Percentiles rank a stretch among this genome's conserved stretches.
phyloP scores from a whole-genome alignment of 2,113 vertebrate species.

The Paradoxurus hermaphroditus region DNA sequence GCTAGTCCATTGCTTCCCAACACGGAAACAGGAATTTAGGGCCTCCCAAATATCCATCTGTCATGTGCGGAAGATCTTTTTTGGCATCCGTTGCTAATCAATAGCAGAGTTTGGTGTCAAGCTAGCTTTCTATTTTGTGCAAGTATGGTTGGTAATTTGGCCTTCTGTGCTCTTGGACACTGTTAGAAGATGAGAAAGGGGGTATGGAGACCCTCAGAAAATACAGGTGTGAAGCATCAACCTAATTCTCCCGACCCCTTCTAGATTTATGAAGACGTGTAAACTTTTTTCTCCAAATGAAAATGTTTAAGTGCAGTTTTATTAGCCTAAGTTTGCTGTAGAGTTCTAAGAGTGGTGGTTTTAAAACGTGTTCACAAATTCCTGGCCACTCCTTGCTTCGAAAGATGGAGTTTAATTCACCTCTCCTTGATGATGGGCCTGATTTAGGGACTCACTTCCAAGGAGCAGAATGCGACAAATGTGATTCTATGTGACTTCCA shows the following conservation, averaged over 20 bases:
- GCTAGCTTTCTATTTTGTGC: background rate
- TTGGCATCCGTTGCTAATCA: background rate
- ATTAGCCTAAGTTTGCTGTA: background rate
- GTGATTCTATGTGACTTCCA: background rate
- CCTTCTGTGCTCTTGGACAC: background rate
- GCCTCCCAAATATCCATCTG: background rate
- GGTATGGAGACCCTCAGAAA: background rate
- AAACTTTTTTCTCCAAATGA: background rate
- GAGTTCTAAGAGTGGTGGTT: background rate
- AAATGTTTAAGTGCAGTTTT: background rate
- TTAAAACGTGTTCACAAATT: background rate
- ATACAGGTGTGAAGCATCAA: background rate
- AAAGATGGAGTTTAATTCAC: background rate
- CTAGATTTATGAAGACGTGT: background rate
- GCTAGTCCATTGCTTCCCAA: background rate
- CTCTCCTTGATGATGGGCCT: background rate
- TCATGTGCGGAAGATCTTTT: accelerated
- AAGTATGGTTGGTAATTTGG: background rate
- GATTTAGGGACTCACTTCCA: background rate
- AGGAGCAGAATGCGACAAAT: background rate
- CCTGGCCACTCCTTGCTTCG: background rate
- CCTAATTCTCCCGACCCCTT: background rate
- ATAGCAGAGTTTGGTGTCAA: background rate
- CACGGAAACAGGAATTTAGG: background rate
- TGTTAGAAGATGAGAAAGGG: background rate